These are phyloP conservation scores for Berghia stephanieae DNA, from an alignment of 1,140 invertebrate genomes.

Conservation along the genomic window DNA sequence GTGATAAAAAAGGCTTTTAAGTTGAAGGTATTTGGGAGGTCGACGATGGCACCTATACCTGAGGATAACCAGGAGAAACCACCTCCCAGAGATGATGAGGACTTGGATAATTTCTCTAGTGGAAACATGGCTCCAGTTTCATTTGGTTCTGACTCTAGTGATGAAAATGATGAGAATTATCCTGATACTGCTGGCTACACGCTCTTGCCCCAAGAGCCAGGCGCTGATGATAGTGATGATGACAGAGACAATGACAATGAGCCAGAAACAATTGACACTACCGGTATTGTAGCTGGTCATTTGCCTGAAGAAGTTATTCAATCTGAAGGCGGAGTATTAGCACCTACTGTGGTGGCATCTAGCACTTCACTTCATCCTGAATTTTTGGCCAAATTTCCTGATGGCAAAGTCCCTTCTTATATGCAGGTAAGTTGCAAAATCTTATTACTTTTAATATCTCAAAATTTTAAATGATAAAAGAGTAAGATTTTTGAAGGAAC, in stretches of 20 bases:
- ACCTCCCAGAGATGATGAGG: slow-evolving; percentile 17
- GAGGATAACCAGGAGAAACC: slow-evolving; percentile 29
- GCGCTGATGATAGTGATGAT: background rate
- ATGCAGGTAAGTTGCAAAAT: slow-evolving; percentile 28
- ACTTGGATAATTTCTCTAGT: slow-evolving; percentile 24
- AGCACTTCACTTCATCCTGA: slow-evolving; percentile 13
- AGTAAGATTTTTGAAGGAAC: background rate
- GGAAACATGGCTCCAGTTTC: slow-evolving; percentile 14
- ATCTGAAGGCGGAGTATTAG: background rate
- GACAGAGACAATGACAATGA: background rate
- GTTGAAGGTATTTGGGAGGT: too few relatives aligned
- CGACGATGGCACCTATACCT: slow-evolving; percentile 34
- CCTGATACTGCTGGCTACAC: slow-evolving; percentile 27
- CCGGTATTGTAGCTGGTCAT: background rate
- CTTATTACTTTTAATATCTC: too few relatives aligned
- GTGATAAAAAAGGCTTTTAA: too few relatives aligned
- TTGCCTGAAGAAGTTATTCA: slow-evolving; percentile 15
- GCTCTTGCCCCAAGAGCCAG: slow-evolving; percentile 37
- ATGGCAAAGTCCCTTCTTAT: slow-evolving; percentile 20
- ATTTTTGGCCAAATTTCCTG: slow-evolving; percentile 16
- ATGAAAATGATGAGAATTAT: slow-evolving; percentile 33
- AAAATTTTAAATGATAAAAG: background rate
- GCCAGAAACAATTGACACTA: background rate
- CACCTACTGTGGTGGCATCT: background rate
- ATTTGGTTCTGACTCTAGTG: slow-evolving; percentile 14